Base-by-base conservation (phyloP, 2,113 vertebrate genomes). In the Nanorana parkeri region DNA sequence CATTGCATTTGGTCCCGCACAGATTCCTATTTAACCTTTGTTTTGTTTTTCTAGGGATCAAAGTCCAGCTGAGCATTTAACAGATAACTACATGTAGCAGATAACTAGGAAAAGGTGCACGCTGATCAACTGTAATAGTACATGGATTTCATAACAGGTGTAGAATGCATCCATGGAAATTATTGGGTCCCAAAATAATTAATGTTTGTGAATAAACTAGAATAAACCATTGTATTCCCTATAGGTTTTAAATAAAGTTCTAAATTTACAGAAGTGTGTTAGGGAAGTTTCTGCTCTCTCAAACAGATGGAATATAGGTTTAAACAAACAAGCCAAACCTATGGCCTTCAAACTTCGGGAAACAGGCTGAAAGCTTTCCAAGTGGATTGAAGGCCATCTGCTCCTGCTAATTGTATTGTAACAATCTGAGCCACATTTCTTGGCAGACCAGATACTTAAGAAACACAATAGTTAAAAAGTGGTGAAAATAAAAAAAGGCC, bases 1-100 rank as follows among this genome's bases (percentile, higher is more conserved):
- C n/a, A n/a, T n/a, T n/a, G n/a, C n/a, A n/a, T n/a, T n/a, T 23
- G 71, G 20, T 60, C 71, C 13, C 19, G 20, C 29, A 10, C 24
- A 51, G 55, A 4, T 36, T 74, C 28, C 56, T 0, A 56, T 58
- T 56, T 73, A 58, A 74, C 71, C 55, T 74, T 74, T 74, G 55
- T n/a, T 74, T 60, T 36, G 54, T 60, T 36, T 73, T 32, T 19
- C 4, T 60, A 58, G 54, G 60, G 71, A 55, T 60, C 60, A 74
- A 74, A 74, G 71, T 74, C 51, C 20, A 73, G 26, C 15, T 1
- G 17, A 71, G 69, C 2, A 28, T n/a, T 73, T 73, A 0, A 11
- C 21, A 54, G 23, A 71, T 17, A 55, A 71, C 47, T 26, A 56
- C n/a, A n/a, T n/a, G n/a, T n/a, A 0, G 19, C 21, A 54, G 23